Percentiles rank a stretch among this genome's conserved stretches.
Evolutionary conservation across 2,113 vertebrate genomes (phyloP).

Genomic region (Nicator chloris): DNA sequence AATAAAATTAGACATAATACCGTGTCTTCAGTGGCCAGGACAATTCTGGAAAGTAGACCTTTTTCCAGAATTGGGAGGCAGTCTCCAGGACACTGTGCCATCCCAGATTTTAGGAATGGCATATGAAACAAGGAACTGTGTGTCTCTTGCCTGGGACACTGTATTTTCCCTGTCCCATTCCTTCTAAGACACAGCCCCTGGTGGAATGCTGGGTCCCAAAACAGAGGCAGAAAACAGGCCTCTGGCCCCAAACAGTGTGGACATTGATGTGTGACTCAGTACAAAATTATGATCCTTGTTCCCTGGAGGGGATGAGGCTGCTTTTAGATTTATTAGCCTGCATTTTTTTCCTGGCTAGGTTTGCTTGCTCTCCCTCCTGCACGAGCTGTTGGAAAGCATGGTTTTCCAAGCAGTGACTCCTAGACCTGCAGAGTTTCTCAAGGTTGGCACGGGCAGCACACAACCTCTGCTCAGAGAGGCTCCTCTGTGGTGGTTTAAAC

Average conservation of each 20-base stretch:
- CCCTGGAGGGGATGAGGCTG: neutral
- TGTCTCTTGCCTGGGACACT: neutral
- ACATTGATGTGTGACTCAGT: neutral
- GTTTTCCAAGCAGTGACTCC: neutral
- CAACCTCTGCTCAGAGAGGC: neutral
- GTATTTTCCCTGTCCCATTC: neutral
- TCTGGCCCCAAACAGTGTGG: neutral
- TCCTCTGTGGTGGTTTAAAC: neutral
- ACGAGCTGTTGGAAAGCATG: rapidly evolving
- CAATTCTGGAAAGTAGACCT: neutral
- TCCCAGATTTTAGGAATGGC: neutral
- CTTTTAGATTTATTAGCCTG: neutral
- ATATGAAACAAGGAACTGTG: neutral
- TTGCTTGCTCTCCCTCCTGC: neutral
- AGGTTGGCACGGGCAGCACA: rapidly evolving
- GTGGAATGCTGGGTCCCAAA: neutral
- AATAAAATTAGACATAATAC: neutral
- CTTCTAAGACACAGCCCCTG: neutral
- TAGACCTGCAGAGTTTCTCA: neutral
- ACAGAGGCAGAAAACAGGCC: neutral
- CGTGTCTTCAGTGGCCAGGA: neutral
- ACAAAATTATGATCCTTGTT: neutral
- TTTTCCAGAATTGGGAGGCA: neutral
- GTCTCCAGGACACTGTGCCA: neutral
- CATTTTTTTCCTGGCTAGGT: neutral